These are phyloP conservation scores for Unio delphinus DNA, from an alignment of 2,888 invertebrate species.

Conservation along the genomic window DNA sequence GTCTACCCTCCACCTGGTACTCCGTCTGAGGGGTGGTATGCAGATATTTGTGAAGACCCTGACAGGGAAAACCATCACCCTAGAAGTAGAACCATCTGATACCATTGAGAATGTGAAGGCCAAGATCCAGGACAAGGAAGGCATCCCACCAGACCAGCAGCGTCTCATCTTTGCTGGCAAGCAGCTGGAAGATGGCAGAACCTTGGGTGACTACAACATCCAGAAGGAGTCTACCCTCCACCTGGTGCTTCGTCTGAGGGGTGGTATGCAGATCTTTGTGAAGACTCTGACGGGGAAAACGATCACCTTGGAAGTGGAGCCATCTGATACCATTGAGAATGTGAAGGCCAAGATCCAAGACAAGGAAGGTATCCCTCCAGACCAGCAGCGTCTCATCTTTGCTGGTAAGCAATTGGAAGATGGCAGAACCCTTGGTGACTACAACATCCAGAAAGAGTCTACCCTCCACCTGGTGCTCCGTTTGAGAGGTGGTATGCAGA, in stretches of 20 bases:
- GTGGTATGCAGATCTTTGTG: conserved; percentile 80
- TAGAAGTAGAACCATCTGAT: conserved; percentile 83
- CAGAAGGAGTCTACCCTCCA: conserved; percentile 96
- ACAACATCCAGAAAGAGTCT: no score
- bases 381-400: no score
- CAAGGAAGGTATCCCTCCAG: no score
- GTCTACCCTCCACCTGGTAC: conserved; percentile 91
- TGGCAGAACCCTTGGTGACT: no score
- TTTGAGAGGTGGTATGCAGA: no score
- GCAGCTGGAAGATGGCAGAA: conserved; percentile 94
- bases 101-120: conserved; percentile 93
- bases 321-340: no score
- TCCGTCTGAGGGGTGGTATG: conserved; percentile 84
- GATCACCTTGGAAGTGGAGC: no score
- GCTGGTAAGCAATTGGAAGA: no score
- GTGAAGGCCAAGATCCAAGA: no score
- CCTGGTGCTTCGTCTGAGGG: conserved; percentile 86
- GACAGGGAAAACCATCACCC: conserved; percentile 69
- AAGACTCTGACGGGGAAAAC: no score
- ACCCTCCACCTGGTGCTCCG: no score
- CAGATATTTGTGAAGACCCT: conserved; percentile 81
- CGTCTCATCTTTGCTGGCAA: conserved; percentile 94
- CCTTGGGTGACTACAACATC: conserved; percentile 93
- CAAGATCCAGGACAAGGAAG: conserved; percentile 75
- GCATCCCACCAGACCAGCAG: conserved; percentile 82